Evolutionary conservation across 2,113 vertebrate genomes (phyloP).

Genomic region (Cranoglanis bouderius): DNA sequence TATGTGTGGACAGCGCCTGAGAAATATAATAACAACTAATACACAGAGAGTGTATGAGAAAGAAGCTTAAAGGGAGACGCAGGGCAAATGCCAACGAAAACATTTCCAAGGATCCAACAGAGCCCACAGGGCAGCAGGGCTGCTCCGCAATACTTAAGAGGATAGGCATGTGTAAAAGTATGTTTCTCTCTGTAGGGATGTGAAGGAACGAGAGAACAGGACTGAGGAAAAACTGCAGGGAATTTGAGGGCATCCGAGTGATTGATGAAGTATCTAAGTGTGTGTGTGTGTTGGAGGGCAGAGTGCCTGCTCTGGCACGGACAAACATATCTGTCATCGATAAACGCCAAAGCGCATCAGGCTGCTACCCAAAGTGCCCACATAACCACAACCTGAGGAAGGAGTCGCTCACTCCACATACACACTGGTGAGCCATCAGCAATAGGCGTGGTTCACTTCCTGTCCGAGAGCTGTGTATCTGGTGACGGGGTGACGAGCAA

Average conservation of each 20-base stretch:
- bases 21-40: neutral
- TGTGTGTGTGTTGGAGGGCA: neutral
- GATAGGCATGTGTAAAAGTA: conserved; percentile 6
- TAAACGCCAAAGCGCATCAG: conserved; percentile 9
- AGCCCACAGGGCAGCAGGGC: conserved; percentile 46
- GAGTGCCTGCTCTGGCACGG: conserved; percentile 26
- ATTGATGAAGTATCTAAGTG: conserved; percentile 23
- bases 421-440: neutral
- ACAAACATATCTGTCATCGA: conserved; percentile 24
- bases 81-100: conserved; percentile 5
- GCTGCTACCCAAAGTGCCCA: neutral
- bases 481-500: neutral
- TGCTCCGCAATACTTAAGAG: conserved; percentile 36
- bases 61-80: too few relatives aligned
- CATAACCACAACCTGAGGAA: neutral
- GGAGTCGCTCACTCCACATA: neutral
- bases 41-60: neutral
- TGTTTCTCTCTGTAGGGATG: neutral
- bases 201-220: neutral
- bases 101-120: neutral
- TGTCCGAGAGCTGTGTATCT: neutral
- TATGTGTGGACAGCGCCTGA: neutral
- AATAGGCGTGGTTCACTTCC: neutral
- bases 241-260: neutral
- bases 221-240: neutral